These are phyloP conservation scores for Caenorhabditis elegans DNA, from an alignment of 1,140 invertebrate species.

Conservation along the genomic window WBcel235 BX284606.5:11246001-11246500, in stretches of 20 bases:
- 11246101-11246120: no score
- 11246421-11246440: neutral
- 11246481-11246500: neutral
- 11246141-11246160: no score
- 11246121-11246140: no score
- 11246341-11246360: conserved; percentile 1
- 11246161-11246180: neutral
- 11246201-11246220: neutral
- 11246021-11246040: no score
- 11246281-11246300: conserved; percentile 10
- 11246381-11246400: neutral
- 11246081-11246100: no score
- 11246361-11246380: conserved; percentile 20
- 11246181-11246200: neutral
- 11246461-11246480: neutral
- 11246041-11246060: no score
- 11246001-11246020: no score
- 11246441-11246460: no score
- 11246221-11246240: neutral
- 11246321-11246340: neutral
- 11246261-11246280: conserved; percentile 19
- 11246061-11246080: no score
- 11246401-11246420: neutral
- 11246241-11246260: neutral
- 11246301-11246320: neutral